phyloP scores from a whole-genome alignment of 2,113 vertebrate genomes.

The Brachypodius melanocephalos region DNA sequence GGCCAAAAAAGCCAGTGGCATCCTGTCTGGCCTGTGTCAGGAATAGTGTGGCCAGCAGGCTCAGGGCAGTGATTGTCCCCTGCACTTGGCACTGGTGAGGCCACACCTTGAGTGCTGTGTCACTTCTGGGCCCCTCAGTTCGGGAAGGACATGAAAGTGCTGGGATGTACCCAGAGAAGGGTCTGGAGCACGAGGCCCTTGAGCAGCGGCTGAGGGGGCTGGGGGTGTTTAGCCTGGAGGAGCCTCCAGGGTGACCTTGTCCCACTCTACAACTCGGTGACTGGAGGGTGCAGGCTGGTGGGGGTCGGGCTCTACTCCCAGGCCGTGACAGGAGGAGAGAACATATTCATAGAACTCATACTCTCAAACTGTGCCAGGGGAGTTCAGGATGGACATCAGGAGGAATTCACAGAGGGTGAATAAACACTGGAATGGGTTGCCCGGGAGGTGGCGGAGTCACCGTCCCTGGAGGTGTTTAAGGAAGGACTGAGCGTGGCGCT shows the following conservation, averaged over 20 bases:
- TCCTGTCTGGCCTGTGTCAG: neutral
- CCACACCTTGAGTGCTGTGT: neutral
- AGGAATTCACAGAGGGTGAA: neutral
- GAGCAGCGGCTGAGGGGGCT: neutral
- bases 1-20: neutral
- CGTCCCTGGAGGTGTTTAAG: neutral
- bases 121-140: neutral
- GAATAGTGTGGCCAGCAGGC: neutral
- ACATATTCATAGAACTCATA: accelerated
- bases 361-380: neutral
- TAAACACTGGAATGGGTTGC: neutral
- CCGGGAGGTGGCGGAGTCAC: neutral
- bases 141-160: neutral
- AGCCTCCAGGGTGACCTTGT: neutral
- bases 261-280: accelerated
- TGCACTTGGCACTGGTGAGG: neutral
- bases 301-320: neutral
- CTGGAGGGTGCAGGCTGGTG: neutral
- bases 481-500: neutral
- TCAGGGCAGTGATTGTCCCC: neutral
- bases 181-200: neutral
- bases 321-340: neutral
- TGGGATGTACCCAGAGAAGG: neutral
- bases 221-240: neutral
- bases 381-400: neutral